A percentile compares a stretch with the other conserved stretches of the same genome.
Conservation (phyloP, 2,888 invertebrate genomes). For the Acanthoscelides obtectus region DNA sequence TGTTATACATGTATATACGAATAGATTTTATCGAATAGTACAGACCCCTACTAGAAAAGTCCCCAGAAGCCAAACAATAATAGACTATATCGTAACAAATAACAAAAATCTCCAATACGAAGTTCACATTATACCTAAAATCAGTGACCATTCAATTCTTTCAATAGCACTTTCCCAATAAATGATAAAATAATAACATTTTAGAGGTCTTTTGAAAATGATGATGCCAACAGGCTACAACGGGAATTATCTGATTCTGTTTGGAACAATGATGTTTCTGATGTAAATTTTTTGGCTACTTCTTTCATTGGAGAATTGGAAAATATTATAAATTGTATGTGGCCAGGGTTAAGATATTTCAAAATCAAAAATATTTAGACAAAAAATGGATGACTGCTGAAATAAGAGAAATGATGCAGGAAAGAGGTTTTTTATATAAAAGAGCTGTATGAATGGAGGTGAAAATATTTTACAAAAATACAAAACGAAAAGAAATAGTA, state of each 20-base stretch:
- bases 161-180: too few species aligned
- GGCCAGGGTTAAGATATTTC: neutral
- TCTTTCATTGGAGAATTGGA: neutral
- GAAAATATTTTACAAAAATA: neutral
- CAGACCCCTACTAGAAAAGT: slow-evolving; percentile 5
- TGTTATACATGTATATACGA: slow-evolving; percentile 2
- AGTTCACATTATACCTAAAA: too few species aligned
- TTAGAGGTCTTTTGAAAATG: neutral
- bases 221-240: too few species aligned
- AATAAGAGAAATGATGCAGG: too few species aligned
- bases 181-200: too few species aligned
- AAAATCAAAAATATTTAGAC: too few species aligned
- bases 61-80: neutral
- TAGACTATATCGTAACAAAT: neutral
- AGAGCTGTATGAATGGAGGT: neutral
- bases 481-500: neutral
- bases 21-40: slow-evolving; percentile 5
- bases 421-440: neutral
- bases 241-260: too few species aligned
- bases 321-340: neutral
- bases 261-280: too few species aligned
- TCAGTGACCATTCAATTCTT: too few species aligned
- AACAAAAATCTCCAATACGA: too few species aligned
- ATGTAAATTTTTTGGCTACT: neutral
- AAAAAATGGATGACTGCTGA: too few species aligned